A percentile compares a stretch with the other conserved stretches of the same genome.
Conservation (phyloP, 1,140 invertebrate genomes). For the Conus betulinus region DNA sequence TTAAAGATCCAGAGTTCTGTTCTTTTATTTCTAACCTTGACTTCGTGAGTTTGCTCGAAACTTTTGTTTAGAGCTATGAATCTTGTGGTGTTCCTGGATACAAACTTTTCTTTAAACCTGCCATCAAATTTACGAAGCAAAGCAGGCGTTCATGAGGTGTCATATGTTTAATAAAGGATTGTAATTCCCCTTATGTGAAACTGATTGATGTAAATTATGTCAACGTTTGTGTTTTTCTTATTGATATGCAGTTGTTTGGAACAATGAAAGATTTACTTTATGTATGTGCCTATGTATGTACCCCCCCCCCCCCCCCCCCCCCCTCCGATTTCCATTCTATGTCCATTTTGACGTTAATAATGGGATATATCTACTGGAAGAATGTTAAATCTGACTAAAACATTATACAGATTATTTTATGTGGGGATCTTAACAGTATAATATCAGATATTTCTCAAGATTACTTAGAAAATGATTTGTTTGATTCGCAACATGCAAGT, state of each 20-base stretch:
- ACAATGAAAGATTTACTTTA: neutral
- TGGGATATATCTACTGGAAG: neutral
- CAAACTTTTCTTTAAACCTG: neutral
- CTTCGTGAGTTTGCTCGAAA: neutral
- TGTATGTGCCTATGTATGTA: slow-evolving; percentile 5
- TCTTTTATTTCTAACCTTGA: neutral
- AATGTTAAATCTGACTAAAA: neutral
- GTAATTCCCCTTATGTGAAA: neutral
- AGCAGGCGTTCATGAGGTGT: neutral
- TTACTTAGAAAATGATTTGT: neutral
- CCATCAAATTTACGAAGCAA: neutral
- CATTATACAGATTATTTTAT: neutral
- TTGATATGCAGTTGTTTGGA: slow-evolving; percentile 1
- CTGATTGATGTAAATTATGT: neutral
- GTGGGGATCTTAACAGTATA: slow-evolving; percentile 1
- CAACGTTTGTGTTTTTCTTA: neutral
- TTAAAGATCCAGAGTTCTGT: neutral
- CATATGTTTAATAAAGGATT: neutral
- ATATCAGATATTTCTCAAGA: neutral
- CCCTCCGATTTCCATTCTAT: neutral
- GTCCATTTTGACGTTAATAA: neutral
- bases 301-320: neutral
- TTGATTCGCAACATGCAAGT: neutral
- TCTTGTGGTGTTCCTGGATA: neutral
- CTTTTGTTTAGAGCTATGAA: neutral